These are phyloP conservation scores for Plebejus melissa DNA, from an alignment of 2,888 invertebrate species.

Conservation along the genomic window DNA sequence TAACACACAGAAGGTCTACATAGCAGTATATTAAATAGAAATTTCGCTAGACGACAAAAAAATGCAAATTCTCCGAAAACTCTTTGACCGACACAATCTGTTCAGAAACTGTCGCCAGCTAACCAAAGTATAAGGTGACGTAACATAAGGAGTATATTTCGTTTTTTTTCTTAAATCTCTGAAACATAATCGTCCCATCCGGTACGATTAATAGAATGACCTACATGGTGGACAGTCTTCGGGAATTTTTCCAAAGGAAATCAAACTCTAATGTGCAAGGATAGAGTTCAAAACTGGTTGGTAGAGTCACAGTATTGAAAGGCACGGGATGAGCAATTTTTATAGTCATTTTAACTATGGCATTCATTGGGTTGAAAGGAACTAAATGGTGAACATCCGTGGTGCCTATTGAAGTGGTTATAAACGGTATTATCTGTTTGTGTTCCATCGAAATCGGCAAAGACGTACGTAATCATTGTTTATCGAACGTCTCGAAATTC, in stretches of 20 bases:
- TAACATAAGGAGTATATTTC: conserved; percentile 56
- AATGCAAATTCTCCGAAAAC: not conserved
- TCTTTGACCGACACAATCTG: conserved; percentile 6
- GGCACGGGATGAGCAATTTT: conserved; percentile 72
- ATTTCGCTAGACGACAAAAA: not conserved
- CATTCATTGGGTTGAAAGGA: conserved; percentile 71
- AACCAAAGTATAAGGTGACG: conserved; percentile 48
- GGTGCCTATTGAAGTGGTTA: conserved; percentile 64
- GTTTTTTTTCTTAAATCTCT: conserved; percentile 62
- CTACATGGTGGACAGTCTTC: conserved; percentile 62
- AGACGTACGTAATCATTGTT: conserved; percentile 7
- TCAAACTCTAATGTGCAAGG: not conserved
- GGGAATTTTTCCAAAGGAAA: conserved; percentile 34
- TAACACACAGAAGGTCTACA: not conserved
- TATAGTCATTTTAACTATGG: conserved; percentile 72
- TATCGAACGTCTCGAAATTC: conserved; percentile 9
- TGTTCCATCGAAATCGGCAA: conserved; percentile 35
- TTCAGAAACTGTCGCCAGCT: conserved; percentile 19
- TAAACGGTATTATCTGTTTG: conserved; percentile 52
- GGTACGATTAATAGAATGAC: conserved; percentile 74
- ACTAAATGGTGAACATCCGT: conserved; percentile 77
- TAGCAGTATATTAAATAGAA: not conserved
- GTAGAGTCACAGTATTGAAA: conserved; percentile 34
- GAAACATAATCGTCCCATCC: conserved; percentile 69
- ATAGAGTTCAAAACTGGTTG: conserved; percentile 38